Base-by-base conservation (phyloP, 2,888 invertebrate genomes). In the Amorpha juglandis region DNA sequence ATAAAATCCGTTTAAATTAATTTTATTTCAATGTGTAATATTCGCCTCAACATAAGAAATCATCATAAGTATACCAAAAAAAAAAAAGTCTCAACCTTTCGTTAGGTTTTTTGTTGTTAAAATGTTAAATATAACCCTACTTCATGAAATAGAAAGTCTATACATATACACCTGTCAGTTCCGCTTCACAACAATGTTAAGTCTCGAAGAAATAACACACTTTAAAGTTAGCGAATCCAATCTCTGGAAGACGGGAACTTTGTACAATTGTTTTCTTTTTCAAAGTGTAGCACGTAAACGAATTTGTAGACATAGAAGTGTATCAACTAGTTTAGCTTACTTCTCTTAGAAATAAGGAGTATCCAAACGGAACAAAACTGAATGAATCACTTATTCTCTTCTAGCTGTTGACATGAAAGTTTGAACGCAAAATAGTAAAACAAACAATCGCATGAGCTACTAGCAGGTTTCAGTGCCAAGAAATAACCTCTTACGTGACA, bases 401-500 rank as follows among this genome's bases (percentile, higher is more conserved):
- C 35, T 48, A 64, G 55, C 35, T 48, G 35, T 48, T 64, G 58
- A 64, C 64, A 64, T 55, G 55, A 12, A 42, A 47, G 63, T 38
- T 51, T 47, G 52, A 52, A 86, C 86, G 83, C 80, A 82, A 86
- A 87, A 72, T 81, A 84, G 80, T 79, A 83, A 81, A 83, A 84
- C 84, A 88, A 88, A 89, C 87, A 86, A 87, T 88, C 78, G 83
- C 84, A 83, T 82, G 80, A 79, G 78, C 80, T 78, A 81, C 79
- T 16, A 77, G 82, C 83, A 79, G 82, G 86, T 85, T 79, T 81
- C 84, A 78, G 83, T 90, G 92, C 92, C 92, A 91, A 92, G 89
- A 88, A 89, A 91, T 92, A 92, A 92, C 91, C 91, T 91, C 88
- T 84, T 86, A 89, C 79, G 84, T 88, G 91, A 91, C 91, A 90